phyloP scores from a whole-genome alignment of 1,140 invertebrate genomes.

The Bombus confusus region DNA sequence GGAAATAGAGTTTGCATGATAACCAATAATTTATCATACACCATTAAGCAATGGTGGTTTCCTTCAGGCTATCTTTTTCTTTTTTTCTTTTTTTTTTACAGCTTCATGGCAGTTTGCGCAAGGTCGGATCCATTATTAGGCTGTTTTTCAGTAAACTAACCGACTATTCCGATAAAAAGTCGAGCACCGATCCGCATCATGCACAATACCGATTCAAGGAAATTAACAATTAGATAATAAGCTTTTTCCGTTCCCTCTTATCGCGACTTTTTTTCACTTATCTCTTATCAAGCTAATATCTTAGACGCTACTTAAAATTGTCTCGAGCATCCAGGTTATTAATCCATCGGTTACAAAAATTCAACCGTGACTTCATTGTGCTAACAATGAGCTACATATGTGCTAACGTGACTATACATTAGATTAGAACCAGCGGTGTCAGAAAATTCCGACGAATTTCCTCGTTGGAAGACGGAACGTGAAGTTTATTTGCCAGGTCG shows the following conservation, averaged over 20 bases:
- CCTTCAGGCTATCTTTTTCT: background rate
- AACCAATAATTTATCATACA: background rate
- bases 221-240: background rate
- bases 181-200: background rate
- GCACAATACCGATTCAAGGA: background rate
- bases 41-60: background rate
- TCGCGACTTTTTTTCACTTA: background rate
- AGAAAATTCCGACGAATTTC: no score
- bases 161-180: background rate
- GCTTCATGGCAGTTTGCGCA: background rate
- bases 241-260: background rate
- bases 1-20: background rate
- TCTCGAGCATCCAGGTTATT: background rate
- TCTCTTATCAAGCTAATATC: constrained; percentile 1
- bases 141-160: background rate
- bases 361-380: no score
- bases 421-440: background rate
- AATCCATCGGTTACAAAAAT: background rate
- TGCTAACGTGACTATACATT: background rate
- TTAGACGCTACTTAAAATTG: background rate
- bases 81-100: background rate
- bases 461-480: no score
- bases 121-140: background rate
- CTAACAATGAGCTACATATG: no score
- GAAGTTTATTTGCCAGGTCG: background rate